Evolutionary conservation across 2,797 vertebrate species (phyloP).

Genomic region (Gymnothorax reevesii): DNA sequence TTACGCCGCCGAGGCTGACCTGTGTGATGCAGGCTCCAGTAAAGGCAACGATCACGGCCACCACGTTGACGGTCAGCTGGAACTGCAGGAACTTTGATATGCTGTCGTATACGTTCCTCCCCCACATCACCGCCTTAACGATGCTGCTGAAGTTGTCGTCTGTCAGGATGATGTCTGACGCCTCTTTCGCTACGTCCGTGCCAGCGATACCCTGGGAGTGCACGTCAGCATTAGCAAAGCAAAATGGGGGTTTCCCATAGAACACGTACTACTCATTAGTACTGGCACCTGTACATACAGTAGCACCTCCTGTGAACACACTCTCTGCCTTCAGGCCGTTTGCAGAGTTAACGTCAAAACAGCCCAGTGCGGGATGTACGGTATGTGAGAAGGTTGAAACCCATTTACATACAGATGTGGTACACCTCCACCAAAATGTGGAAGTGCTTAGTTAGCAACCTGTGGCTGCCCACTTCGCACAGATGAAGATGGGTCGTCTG

Average conservation of each 20-base stretch:
- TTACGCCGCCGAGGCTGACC: neutral
- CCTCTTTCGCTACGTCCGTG: conserved; percentile 98
- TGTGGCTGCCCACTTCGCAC: no score
- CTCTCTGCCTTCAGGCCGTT: neutral
- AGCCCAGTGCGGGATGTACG: no score
- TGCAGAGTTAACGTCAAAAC: no score
- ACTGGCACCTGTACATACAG: neutral
- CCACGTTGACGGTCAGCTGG: conserved; percentile 97
- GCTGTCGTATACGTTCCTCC: conserved; percentile 97
- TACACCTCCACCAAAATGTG: no score
- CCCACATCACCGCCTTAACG: conserved; percentile 99
- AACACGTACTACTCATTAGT: neutral
- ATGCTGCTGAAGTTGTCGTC: conserved; percentile 99
- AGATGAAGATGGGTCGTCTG: no score
- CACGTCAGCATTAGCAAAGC: neutral
- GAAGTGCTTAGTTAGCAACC: no score
- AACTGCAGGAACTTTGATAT: conserved; percentile 99
- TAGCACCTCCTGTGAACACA: neutral
- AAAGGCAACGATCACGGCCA: conserved; percentile 98
- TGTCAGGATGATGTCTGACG: conserved; percentile 98
- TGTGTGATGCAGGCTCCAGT: conserved; percentile 89
- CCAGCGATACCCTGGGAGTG: conserved; percentile 86
- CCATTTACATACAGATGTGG: no score
- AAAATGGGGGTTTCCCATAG: no score
- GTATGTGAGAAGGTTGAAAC: no score